phyloP scores from a whole-genome alignment of 2,113 vertebrate species.

The Calyptommatus sinebrachiatus region DNA sequence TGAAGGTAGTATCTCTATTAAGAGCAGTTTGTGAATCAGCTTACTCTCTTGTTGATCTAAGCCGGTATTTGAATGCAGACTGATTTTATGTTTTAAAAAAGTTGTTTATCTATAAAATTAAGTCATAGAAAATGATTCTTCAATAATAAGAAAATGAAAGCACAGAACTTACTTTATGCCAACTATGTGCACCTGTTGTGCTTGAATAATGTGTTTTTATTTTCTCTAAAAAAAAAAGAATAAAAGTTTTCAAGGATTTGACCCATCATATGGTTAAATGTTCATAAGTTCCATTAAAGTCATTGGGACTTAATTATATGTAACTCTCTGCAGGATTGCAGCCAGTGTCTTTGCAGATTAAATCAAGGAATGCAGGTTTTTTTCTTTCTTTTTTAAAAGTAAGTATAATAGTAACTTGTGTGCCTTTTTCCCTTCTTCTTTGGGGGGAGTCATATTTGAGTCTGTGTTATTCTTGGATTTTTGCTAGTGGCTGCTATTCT shows the following conservation, averaged over 20 bases:
- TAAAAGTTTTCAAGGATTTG: neutral
- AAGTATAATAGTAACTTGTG: neutral
- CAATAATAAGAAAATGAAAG: neutral
- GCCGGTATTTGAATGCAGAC: neutral
- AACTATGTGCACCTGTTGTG: neutral
- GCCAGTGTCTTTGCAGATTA: constrained; percentile 13
- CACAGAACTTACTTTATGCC: neutral
- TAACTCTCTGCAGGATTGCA: neutral
- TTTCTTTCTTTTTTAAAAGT: neutral
- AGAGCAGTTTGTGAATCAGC: neutral
- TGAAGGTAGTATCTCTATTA: neutral
- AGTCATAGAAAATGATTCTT: neutral
- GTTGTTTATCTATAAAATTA: neutral
- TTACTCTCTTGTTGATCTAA: neutral
- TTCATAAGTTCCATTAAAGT: neutral
- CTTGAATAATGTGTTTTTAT: neutral
- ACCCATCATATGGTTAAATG: neutral
- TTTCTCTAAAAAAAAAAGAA: neutral
- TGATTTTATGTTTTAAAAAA: neutral
- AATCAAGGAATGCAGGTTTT: neutral
- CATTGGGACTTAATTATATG: neutral
- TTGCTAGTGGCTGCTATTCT: constrained; percentile 24
- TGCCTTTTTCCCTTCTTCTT: neutral
- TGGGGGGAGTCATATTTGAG: neutral
- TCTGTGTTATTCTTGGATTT: constrained; percentile 31